Base-by-base conservation (phyloP, 1,140 invertebrate genomes). In the Drosophila aff. region DNA sequence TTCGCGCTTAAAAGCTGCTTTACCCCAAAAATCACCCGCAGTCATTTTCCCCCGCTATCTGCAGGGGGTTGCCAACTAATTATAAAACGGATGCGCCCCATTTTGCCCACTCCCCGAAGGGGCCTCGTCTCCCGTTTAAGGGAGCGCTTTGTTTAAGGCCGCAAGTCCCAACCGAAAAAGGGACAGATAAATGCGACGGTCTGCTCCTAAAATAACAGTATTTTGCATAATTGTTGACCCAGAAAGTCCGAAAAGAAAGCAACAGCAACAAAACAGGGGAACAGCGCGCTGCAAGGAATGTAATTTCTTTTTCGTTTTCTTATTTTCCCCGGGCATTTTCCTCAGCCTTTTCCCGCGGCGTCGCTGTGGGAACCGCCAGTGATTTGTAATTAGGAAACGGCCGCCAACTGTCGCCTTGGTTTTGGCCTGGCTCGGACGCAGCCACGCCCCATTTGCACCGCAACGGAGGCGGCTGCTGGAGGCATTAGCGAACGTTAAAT, bases 311-410 rank as follows among this genome's bases (percentile, higher is more conserved):
- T 79, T 79, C 52, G 43, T 61, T 63, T 63, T 63, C 60, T 50
- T 73, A 64, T 43, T 40, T 55, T 55, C 33, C 53, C 33, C 53
- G 53, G 44, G 47, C 43, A 47, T 73, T 81, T 68, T 64, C 55
- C 47, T 21, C 36, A 49, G 38, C 61, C 49, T 73, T 64, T 36
- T 61, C 49, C 36, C 64, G 49, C 67, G 76, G 72, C 75, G 72
- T 58, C 65, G 59, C 55, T 59, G 38, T 63, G 50, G 60, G 74
- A 73, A 53, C 73, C 75, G 73, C 85, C 82, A 82, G 76, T 91
- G 83, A 91, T 91, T 91, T 91, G 89, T 91, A 91, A 91, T 91
- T 91, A 91, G 89, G 89, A 91, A 91, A 91, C 83, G 83, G 89
- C 89, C 89, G 82, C 87, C 89, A 91, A 91, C 89, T 91, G 89